Conservation (phyloP, 2,113 vertebrate species). For the Charadrius vociferus region DNA sequence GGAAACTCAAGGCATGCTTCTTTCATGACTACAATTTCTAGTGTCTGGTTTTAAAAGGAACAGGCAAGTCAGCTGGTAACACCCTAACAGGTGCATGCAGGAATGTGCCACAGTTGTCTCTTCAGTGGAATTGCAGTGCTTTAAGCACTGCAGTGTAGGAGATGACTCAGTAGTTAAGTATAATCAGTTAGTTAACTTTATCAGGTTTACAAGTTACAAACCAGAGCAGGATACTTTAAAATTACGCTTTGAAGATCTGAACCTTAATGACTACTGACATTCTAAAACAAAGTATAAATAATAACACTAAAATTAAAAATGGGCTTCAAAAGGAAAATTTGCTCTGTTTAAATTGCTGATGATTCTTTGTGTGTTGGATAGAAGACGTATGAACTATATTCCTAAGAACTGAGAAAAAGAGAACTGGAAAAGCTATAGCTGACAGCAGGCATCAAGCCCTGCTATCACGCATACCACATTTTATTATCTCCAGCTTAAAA, state of each 20-base stretch:
- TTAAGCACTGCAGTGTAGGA: not conserved
- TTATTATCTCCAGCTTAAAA: constrained; percentile 2
- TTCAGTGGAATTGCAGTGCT: not conserved
- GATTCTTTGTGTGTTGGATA: not conserved
- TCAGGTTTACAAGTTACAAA: not conserved
- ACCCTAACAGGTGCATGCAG: not conserved
- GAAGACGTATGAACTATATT: not conserved
- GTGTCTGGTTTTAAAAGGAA: not conserved
- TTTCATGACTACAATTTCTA: not conserved
- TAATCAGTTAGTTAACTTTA: not conserved
- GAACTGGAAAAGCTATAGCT: not conserved
- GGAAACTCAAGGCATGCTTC: not conserved
- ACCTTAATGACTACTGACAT: not conserved
- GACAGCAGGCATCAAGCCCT: not conserved
- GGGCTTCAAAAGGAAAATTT: not conserved
- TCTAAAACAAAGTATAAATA: not conserved
- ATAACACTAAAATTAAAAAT: not conserved
- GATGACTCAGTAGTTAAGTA: not conserved
- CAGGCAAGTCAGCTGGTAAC: not conserved
- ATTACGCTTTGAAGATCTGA: not conserved
- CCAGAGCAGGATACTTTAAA: not conserved
- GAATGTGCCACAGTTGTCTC: not conserved
- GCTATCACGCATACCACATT: not conserved
- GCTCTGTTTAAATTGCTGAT: not conserved
- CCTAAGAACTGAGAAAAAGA: not conserved